Conservation (phyloP, 2,888 invertebrate genomes). For the Acronicta aceris region DNA sequence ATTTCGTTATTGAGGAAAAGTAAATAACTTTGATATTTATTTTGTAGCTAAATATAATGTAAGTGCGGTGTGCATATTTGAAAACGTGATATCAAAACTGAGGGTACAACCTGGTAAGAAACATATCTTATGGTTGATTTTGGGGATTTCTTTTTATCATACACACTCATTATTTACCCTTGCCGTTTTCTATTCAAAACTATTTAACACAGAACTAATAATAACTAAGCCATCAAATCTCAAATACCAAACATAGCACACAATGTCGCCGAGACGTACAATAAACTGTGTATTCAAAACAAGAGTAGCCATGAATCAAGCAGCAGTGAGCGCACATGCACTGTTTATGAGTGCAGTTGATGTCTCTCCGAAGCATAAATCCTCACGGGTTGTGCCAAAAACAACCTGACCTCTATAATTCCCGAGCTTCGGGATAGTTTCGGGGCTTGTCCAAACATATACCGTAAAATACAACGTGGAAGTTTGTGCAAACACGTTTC, state of each 20-base stretch:
- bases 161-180: too few species aligned
- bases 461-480: slow-evolving; percentile 64
- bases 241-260: slow-evolving; percentile 45
- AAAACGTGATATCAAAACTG: too few species aligned
- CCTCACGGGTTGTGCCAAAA: slow-evolving; percentile 77
- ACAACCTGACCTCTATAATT: slow-evolving; percentile 73
- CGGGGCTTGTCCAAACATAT: slow-evolving; percentile 66
- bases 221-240: slow-evolving; percentile 31
- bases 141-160: too few species aligned
- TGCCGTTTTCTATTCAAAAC: slow-evolving; percentile 14
- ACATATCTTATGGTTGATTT: too few species aligned
- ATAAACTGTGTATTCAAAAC: slow-evolving; percentile 76
- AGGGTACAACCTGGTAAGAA: too few species aligned
- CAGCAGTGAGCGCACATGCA: slow-evolving; percentile 71
- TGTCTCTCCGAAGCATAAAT: slow-evolving; percentile 80
- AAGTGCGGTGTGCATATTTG: too few species aligned
- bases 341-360: slow-evolving; percentile 86
- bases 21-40: slow-evolving; percentile 39
- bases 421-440: slow-evolving; percentile 65
- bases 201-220: slow-evolving; percentile 30
- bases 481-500: slow-evolving; percentile 69
- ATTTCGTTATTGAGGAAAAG: slow-evolving; percentile 59
- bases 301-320: slow-evolving; percentile 74
- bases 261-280: slow-evolving; percentile 63
- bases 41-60: slow-evolving; percentile 3